phyloP scores from a whole-genome alignment of 2,113 vertebrate species.

The Reinhardtius hippoglossoides region DNA sequence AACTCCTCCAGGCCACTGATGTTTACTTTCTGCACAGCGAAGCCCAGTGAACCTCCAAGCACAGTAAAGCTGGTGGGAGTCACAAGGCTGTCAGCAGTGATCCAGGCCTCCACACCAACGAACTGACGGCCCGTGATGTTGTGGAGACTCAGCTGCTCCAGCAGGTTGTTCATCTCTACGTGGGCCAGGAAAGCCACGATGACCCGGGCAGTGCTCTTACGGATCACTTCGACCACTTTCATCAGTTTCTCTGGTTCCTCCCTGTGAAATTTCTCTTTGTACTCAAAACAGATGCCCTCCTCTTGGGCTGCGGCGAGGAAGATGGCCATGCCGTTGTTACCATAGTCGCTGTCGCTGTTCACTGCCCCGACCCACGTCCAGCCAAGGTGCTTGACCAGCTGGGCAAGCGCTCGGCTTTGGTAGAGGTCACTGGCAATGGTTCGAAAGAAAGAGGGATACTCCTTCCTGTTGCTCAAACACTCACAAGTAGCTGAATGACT shows the following conservation, averaged over 20 bases:
- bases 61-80: constrained; percentile 73
- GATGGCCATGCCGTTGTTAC: constrained; percentile 82
- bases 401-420: constrained; percentile 74
- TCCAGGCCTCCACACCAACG: constrained; percentile 82
- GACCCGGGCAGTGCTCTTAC: constrained; percentile 72
- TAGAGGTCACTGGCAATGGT: constrained; percentile 82
- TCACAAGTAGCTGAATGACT: constrained; percentile 82
- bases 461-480: constrained; percentile 77
- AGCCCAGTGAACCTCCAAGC: constrained; percentile 78
- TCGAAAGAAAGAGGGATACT: constrained; percentile 79
- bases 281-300: constrained; percentile 81
- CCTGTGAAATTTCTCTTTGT: constrained; percentile 75
- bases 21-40: constrained; percentile 74
- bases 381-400: constrained; percentile 80
- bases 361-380: constrained; percentile 83
- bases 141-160: constrained; percentile 72
- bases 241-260: constrained; percentile 69
- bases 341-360: constrained; percentile 81
- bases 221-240: constrained; percentile 77
- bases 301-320: constrained; percentile 74
- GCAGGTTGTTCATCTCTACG: constrained; percentile 77
- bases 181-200: constrained; percentile 79
- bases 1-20: constrained; percentile 73
- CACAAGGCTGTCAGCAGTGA: constrained; percentile 74
- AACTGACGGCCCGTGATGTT: constrained; percentile 81